These are phyloP conservation scores for Notiomystis cincta DNA, from an alignment of 2,113 vertebrate genomes.

Conservation along the genomic window DNA sequence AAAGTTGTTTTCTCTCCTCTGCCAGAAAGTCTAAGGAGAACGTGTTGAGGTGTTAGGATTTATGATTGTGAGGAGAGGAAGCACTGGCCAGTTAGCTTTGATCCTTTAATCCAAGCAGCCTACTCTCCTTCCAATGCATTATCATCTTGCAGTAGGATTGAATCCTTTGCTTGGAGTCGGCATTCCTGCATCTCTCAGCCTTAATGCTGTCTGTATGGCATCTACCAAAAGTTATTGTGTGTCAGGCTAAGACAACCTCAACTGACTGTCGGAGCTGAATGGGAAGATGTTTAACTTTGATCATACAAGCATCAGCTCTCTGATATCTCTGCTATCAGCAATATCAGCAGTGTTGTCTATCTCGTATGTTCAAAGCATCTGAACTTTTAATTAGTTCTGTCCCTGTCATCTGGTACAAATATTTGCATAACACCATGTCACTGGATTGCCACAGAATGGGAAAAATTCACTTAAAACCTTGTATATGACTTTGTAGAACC, in stretches of 20 bases:
- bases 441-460: neutral
- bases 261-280: neutral
- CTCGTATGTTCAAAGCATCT: neutral
- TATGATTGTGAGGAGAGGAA: neutral
- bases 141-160: neutral
- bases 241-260: neutral
- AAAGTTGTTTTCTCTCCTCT: neutral
- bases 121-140: neutral
- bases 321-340: conserved; percentile 26
- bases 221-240: neutral
- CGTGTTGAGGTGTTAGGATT: neutral
- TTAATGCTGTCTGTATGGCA: neutral
- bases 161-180: neutral
- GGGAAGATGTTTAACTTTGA: neutral
- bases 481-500: neutral
- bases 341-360: conserved; percentile 22
- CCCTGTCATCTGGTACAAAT: neutral
- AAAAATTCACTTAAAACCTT: neutral
- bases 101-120: neutral
- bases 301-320: neutral
- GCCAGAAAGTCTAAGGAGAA: neutral
- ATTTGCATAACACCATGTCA: neutral
- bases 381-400: conserved; percentile 11
- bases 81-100: neutral
- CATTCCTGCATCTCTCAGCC: neutral